A percentile compares a stretch with the other conserved stretches of the same genome.
These are phyloP conservation scores for Drosophila infuscata DNA, from an alignment of 2,888 invertebrate species.

Conservation along the genomic window DNA sequence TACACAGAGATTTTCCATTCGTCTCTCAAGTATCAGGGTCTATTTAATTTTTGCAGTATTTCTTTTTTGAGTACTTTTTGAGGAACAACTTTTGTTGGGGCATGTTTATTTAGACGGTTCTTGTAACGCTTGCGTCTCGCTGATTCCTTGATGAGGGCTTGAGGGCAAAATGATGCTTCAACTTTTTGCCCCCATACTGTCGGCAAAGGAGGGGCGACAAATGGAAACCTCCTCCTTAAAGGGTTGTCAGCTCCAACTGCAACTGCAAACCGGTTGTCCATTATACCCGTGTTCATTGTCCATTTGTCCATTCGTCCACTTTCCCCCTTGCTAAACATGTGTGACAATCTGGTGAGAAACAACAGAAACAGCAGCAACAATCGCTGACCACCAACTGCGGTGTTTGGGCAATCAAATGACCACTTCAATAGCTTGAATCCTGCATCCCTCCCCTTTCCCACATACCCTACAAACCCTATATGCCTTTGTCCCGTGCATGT, in stretches of 20 bases:
- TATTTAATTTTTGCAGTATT: conserved; percentile 5
- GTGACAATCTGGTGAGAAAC: conserved; percentile 22
- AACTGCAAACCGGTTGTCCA: conserved; percentile 40
- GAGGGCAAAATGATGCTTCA: conserved; percentile 44
- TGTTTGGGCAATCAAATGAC: conserved; percentile 44
- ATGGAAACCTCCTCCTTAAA: neutral
- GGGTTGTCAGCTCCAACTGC: neutral
- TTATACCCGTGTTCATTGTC: conserved; percentile 15
- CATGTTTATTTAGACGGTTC: conserved; percentile 9
- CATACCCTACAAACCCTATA: conserved; percentile 5
- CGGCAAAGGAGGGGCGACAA: conserved; percentile 3
- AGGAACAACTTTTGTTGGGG: conserved; percentile 10
- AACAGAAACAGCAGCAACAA: conserved; percentile 34
- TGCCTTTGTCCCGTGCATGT: conserved; percentile 11
- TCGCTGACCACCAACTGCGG: conserved; percentile 65
- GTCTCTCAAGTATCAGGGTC: conserved; percentile 24
- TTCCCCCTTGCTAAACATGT: conserved; percentile 35
- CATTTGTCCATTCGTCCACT: conserved; percentile 37
- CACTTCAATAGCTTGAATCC: conserved; percentile 40
- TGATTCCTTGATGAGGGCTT: conserved; percentile 41
- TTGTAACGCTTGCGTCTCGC: conserved; percentile 42
- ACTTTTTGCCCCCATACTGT: conserved; percentile 21
- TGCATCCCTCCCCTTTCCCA: neutral
- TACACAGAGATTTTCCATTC: conserved; percentile 30
- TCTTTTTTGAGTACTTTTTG: conserved; percentile 13